A percentile compares a stretch with the other conserved stretches of the same genome.
phyloP scores from a whole-genome alignment of 2,888 invertebrate species.

The Amphipoea lucens region DNA sequence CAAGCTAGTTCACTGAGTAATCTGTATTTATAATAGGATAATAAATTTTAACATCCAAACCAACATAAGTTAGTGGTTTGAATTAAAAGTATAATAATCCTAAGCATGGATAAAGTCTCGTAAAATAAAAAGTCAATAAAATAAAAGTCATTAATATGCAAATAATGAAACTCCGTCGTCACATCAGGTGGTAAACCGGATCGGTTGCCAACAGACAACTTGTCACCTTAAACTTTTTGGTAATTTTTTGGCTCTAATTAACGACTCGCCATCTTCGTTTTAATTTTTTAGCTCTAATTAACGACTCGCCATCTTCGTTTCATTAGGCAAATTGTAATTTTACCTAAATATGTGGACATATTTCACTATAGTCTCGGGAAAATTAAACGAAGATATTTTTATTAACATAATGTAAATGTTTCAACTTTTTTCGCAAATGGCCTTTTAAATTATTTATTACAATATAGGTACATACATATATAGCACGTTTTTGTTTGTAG shows the following conservation, averaged over 20 bases:
- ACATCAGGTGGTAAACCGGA: conserved; percentile 88
- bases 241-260: conserved; percentile 74
- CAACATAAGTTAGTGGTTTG: conserved; percentile 34
- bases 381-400: conserved; percentile 26
- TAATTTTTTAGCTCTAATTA: conserved; percentile 74
- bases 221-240: conserved; percentile 81
- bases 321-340: conserved; percentile 58
- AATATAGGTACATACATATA: conserved; percentile 12
- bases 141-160: conserved; percentile 85
- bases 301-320: conserved; percentile 72
- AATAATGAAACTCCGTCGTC: conserved; percentile 77
- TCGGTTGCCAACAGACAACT: conserved; percentile 86
- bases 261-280: conserved; percentile 72
- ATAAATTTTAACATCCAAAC: conserved; percentile 7
- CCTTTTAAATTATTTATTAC: conserved; percentile 27
- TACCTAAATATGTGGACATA: conserved; percentile 48
- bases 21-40: background rate
- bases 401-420: conserved; percentile 29
- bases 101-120: conserved; percentile 62
- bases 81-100: conserved; percentile 72
- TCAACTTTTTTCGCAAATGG: conserved; percentile 24
- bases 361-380: conserved; percentile 28
- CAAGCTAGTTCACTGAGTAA: background rate
- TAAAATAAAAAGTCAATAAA: conserved; percentile 80
- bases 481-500: too few species aligned